Evolutionary conservation across 2,797 vertebrate genomes (phyloP).

Genomic region (Pantherophis vulpinus): DNA sequence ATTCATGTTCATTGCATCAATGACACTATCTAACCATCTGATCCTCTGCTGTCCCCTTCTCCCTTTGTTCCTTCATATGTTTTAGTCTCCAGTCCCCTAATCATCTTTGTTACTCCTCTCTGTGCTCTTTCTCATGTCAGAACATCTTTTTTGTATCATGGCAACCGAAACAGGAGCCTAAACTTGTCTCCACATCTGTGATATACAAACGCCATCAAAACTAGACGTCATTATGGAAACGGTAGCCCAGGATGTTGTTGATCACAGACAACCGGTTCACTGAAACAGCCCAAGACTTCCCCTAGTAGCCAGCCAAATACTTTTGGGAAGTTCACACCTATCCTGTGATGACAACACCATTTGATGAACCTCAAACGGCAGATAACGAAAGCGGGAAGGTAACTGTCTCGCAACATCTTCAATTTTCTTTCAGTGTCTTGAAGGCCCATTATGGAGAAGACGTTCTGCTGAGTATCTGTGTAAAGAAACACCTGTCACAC

Average conservation of each 20-base stretch:
- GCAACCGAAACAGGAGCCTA: background rate
- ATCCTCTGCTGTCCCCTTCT: background rate
- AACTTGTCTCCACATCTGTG: no score
- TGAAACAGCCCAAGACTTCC: background rate
- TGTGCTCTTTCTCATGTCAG: no score
- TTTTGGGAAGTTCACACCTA: background rate
- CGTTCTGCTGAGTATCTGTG: constrained; percentile 65
- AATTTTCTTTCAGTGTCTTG: constrained; percentile 57
- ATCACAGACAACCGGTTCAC: background rate
- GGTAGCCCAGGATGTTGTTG: background rate
- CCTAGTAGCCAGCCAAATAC: background rate
- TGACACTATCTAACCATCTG: no score
- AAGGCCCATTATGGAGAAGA: constrained; percentile 68
- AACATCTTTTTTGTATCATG: no score
- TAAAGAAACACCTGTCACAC: constrained; percentile 81
- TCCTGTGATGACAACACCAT: background rate
- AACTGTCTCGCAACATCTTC: constrained; percentile 60
- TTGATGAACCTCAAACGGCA: constrained; percentile 61
- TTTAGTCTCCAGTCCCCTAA: background rate
- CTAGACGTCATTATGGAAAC: background rate
- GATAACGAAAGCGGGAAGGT: constrained; percentile 47
- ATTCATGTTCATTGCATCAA: no score
- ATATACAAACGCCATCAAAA: no score
- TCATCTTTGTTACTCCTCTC: background rate
- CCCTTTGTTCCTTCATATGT: background rate